Evolutionary conservation across 2,888 invertebrate genomes (phyloP).

Genomic region (Trachelus troglodyta): DNA sequence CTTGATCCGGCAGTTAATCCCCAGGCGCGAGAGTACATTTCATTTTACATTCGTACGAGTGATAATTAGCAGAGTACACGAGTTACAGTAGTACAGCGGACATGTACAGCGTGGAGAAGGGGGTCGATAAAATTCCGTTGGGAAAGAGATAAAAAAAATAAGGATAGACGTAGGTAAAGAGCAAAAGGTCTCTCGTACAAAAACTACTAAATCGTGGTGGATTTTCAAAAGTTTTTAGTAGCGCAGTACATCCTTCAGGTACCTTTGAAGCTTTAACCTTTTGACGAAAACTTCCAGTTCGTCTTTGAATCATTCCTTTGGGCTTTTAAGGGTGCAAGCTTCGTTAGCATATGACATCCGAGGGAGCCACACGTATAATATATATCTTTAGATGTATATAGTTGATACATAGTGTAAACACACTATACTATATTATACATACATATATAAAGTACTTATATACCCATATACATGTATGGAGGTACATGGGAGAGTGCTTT

Average conservation of each 20-base stretch:
- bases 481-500: constrained; percentile 12
- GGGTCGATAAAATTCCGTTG: no score
- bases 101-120: neutral
- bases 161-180: neutral
- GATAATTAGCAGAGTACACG: neutral
- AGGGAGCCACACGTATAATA: constrained; percentile 14
- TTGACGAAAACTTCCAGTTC: constrained; percentile 6
- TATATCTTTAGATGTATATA: neutral
- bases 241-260: neutral
- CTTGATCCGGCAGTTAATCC: neutral
- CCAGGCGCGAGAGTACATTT: neutral
- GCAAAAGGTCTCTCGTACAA: neutral
- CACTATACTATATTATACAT: constrained; percentile 6
- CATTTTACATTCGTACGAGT: neutral
- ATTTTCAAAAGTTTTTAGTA: neutral
- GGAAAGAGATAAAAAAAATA: neutral
- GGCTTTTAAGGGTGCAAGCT: constrained; percentile 25
- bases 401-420: neutral
- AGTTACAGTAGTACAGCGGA: neutral
- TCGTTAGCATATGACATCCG: constrained; percentile 37
- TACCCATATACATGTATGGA: neutral
- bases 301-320: constrained; percentile 21
- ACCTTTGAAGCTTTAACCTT: constrained; percentile 7
- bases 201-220: neutral
- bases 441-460: neutral